Base-by-base conservation (phyloP, 2,888 invertebrate genomes). In the Cacoxenus indagator region DNA sequence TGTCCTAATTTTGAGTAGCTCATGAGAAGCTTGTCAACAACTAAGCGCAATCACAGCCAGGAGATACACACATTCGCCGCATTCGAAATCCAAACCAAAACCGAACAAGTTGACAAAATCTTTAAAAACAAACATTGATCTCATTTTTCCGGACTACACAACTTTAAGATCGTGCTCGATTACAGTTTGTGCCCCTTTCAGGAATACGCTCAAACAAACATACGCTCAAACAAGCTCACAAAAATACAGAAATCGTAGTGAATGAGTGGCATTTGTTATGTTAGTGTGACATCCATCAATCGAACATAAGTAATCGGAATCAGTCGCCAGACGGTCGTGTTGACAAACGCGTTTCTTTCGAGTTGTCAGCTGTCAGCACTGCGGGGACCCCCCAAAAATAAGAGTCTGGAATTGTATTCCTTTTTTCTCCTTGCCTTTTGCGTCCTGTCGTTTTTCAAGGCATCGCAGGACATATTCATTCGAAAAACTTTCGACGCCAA, bases 231-330 rank as follows among this genome's bases (percentile, higher is more conserved):
- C 26, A 51, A n/a, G 51, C 3, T 4, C 27, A 57, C 26, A 26
- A 11, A 4, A 57, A 27, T 14, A n/a, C n/a, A n/a, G 3, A 26
- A 57, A 31, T 17, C 6, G 46, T 46, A 68, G 82, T 67, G 62
- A 46, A 73, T 68, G 65, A 78, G 73, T 73, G 82, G 77, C 77
- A 78, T 82, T 81, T 81, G 82, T 78, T 78, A 77, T 81, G 82
- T 81, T 81, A 81, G 79, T 71, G 70, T 81, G 81, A 81, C 81
- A 81, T 79, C 82, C 78, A 82, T 81, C 81, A 81, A 81, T 81
- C 81, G 66, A n/a, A n/a, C n/a, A n/a, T n/a, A n/a, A n/a, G n/a
- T 46, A 45, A 57, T 55, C 29, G 31, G 14, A 48, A 31, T 64
- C 64, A 64, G 64, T 64, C 66, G 45, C 22, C 45, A 54, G 45